Percentiles rank a stretch among this genome's conserved stretches.
phyloP scores from a whole-genome alignment of 2,797 vertebrate species.

The Rhincodon typus region DNA sequence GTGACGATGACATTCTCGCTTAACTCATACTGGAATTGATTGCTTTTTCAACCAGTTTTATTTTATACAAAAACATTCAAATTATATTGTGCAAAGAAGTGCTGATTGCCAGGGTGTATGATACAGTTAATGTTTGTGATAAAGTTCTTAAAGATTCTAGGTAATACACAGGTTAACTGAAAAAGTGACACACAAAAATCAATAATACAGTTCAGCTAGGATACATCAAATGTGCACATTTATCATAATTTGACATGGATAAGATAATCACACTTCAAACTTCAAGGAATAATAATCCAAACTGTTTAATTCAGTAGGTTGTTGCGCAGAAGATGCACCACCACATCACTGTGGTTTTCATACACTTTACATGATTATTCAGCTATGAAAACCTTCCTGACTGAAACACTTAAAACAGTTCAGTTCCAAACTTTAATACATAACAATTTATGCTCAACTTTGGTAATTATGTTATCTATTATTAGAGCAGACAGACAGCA shows the following conservation, averaged over 20 bases:
- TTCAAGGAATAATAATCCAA: too few relatives aligned
- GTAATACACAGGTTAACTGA: not conserved
- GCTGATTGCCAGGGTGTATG: not conserved
- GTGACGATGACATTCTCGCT: not conserved
- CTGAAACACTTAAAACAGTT: too few relatives aligned
- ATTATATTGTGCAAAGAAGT: not conserved
- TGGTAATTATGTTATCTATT: not conserved
- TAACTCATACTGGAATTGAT: not conserved
- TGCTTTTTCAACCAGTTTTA: not conserved
- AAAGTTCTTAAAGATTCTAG: not conserved
- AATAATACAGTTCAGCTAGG: not conserved
- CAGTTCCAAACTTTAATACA: too few relatives aligned
- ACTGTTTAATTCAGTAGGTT: too few relatives aligned
- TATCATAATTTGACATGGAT: not conserved
- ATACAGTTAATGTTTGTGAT: not conserved
- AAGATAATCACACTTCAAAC: too few relatives aligned
- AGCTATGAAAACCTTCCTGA: too few relatives aligned
- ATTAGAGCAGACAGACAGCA: not conserved
- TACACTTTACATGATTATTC: too few relatives aligned
- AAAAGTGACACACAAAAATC: not conserved
- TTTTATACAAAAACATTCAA: not conserved
- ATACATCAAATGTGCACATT: not conserved
- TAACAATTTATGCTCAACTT: not conserved
- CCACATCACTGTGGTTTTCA: too few relatives aligned
- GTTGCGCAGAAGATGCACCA: too few relatives aligned